Percentiles rank a stretch among this genome's conserved stretches.
These are phyloP conservation scores for Falco berigora DNA, from an alignment of 2,797 vertebrate genomes.

Conservation along the genomic window DNA sequence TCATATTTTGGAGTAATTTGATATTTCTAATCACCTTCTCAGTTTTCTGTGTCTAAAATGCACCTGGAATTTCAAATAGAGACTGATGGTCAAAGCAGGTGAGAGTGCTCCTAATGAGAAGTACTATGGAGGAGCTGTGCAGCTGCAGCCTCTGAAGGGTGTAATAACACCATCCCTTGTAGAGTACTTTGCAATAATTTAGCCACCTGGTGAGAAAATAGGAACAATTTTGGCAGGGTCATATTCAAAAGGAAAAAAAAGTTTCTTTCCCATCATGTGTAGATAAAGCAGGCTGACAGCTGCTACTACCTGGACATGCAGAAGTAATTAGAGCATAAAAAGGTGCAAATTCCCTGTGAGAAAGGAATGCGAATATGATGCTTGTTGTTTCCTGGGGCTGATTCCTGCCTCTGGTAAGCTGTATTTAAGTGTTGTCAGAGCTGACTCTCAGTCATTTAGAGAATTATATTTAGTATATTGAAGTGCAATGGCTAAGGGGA, in stretches of 20 bases:
- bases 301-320: not conserved
- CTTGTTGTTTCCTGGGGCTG: not conserved
- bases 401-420: not conserved
- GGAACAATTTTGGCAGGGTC: not conserved
- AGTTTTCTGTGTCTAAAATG: not conserved
- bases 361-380: not conserved
- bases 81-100: not conserved
- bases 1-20: not conserved
- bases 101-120: not conserved
- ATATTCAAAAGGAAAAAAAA: not conserved
- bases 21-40: not conserved
- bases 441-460: not conserved
- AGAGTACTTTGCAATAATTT: not conserved
- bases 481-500: not conserved
- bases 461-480: not conserved
- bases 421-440: not conserved
- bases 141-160: not conserved
- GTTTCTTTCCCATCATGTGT: not conserved
- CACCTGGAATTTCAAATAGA: not conserved
- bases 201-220: not conserved
- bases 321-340: conserved; percentile 17
- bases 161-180: not conserved
- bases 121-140: not conserved
- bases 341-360: not conserved
- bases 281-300: conserved; percentile 26